phyloP scores from a whole-genome alignment of 1,140 invertebrate genomes.

The Chlorops oryzae region DNA sequence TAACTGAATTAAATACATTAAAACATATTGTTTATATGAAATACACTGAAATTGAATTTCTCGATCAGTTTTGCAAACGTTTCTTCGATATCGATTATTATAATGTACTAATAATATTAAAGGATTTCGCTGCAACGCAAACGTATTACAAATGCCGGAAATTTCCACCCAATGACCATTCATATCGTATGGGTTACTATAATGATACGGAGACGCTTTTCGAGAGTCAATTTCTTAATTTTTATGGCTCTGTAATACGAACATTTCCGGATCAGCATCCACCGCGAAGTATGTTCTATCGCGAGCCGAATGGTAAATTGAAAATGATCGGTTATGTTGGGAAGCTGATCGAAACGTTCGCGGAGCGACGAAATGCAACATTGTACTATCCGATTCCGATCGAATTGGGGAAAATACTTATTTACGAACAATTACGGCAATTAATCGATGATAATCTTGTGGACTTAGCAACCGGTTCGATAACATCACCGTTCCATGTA shows the following conservation, averaged over 20 bases:
- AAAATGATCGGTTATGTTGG: constrained; percentile 23
- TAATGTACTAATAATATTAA: not conserved
- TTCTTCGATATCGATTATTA: too few relatives aligned
- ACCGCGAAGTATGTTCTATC: constrained; percentile 24
- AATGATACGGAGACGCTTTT: too few relatives aligned
- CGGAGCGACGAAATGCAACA: constrained; percentile 19
- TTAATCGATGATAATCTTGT: too few relatives aligned
- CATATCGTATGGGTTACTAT: not conserved
- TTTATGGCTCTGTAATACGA: constrained; percentile 16
- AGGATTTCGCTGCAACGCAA: not conserved
- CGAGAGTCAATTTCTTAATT: constrained; percentile 27
- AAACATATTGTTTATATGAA: too few relatives aligned
- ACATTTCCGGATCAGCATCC: constrained; percentile 14
- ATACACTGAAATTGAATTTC: too few relatives aligned
- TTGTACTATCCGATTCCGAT: constrained; percentile 16
- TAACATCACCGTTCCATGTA: not conserved
- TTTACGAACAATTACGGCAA: too few relatives aligned
- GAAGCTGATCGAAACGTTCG: constrained; percentile 18
- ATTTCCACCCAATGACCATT: not conserved
- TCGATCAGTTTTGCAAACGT: too few relatives aligned
- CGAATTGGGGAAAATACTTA: too few relatives aligned
- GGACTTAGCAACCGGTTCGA: not conserved
- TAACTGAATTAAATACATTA: too few relatives aligned
- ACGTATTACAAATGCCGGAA: constrained; percentile 2
- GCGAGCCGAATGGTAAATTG: constrained; percentile 1